Percentiles rank a stretch among this genome's conserved stretches.
These are phyloP conservation scores for Torymus aiolomorphi DNA, from an alignment of 2,888 invertebrate genomes.

Conservation along the genomic window DNA sequence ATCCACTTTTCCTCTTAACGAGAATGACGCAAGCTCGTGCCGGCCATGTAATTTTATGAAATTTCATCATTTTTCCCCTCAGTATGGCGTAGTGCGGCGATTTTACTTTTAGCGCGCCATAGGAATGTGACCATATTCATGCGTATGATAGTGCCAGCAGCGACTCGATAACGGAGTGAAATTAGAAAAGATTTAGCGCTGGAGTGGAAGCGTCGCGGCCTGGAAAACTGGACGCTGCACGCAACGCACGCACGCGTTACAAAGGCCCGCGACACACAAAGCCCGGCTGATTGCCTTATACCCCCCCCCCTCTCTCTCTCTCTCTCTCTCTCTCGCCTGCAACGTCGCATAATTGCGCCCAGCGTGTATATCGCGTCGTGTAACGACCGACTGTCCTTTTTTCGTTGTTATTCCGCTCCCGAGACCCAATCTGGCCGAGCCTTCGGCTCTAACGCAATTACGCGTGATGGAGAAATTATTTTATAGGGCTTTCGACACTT, in stretches of 20 bases:
- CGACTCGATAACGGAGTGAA: no score
- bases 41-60: not conserved
- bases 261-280: not conserved
- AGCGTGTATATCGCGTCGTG: not conserved
- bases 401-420: no score
- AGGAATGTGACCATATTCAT: no score
- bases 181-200: no score
- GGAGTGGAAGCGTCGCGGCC: conserved; percentile 26
- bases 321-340: not conserved
- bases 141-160: no score
- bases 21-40: not conserved
- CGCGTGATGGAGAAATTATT: not conserved
- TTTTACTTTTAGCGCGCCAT: no score
- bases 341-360: conserved; percentile 21
- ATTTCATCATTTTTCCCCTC: not conserved
- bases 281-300: conserved; percentile 11
- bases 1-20: not conserved
- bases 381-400: no score
- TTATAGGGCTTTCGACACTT: conserved; percentile 6
- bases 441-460: conserved; percentile 21
- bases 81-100: not conserved
- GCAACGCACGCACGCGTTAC: not conserved
- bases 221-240: conserved; percentile 20
- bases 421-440: not conserved
- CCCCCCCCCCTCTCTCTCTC: not conserved